Base-by-base conservation (phyloP, 2,888 invertebrate species). In the Phaedon cochleariae region DNA sequence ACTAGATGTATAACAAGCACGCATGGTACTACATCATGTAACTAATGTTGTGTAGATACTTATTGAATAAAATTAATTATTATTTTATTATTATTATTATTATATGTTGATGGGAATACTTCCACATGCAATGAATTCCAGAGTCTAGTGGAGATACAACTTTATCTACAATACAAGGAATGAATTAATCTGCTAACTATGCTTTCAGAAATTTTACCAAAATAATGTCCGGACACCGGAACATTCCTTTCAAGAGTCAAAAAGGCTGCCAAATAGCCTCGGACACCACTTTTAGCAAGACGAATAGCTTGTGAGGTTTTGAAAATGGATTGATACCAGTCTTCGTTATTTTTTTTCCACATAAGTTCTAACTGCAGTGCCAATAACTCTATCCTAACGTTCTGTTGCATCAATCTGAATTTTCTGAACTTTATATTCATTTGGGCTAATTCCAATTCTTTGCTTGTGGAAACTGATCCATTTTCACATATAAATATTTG, bases 331-430 rank as follows among this genome's bases (percentile, higher is more conserved):
- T 20, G 21, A 54, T 37, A 34, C 21, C 71, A 71, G 17, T 15
- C 52, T 55, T 59, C 55, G 18, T 69, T 60, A 37, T 61, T 59
- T 2, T n/a, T 65, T 60, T 34, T 61, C 51, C 34, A 65, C 65
- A 45, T 65, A 69, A 0, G 59, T 61, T 10, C 63, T 45, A 1
- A 80, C 7, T 3, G 74, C 74, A 3, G 76, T 75, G 1, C 75
- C 70, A 0, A 81, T 70, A 0, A 75, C 75, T 58, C 74, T 59
- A 65, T 80, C 80, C 0, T 74, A 70, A 0, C 79, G 49, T 59
- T 81, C 80, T 0, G 78, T 77, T 0, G 78, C 76, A 61, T 81
- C 80, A 0, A 70, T 66, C 62, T 81, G 80, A 0, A 67, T 70
- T 21, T 69, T 69, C 45, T 67, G 65, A 48, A 73, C 68, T 31